These are phyloP conservation scores for Macrosiphum euphorbiae DNA, from an alignment of 2,888 invertebrate species.

Conservation along the genomic window DNA sequence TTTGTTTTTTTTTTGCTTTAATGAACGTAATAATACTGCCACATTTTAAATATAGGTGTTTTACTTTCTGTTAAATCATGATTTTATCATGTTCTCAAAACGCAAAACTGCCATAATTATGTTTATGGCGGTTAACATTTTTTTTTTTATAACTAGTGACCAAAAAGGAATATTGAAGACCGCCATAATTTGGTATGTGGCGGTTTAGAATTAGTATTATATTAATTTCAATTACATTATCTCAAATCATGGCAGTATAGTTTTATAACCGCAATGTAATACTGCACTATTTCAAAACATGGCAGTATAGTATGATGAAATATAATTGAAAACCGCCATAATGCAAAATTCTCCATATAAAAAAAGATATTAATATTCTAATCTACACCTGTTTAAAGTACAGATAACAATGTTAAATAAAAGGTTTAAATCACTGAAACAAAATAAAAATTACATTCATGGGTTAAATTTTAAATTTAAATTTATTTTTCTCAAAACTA, in stretches of 20 bases:
- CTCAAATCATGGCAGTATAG: neutral
- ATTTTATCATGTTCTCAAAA: neutral
- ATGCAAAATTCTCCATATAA: neutral
- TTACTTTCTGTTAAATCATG: neutral
- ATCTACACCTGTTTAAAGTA: neutral
- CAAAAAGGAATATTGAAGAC: neutral
- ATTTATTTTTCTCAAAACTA: constrained; percentile 6
- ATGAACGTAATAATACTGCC: neutral
- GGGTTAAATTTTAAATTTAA: neutral
- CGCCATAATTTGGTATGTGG: neutral
- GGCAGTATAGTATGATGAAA: constrained; percentile 23
- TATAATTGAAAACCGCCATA: constrained; percentile 14
- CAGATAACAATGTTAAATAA: neutral
- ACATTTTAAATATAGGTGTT: neutral
- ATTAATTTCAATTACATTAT: neutral
- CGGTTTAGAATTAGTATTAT: neutral
- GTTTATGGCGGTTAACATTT: neutral
- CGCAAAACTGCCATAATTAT: neutral
- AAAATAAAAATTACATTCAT: neutral
- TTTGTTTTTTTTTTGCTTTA: neutral
- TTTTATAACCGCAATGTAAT: neutral
- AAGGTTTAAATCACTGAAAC: neutral
- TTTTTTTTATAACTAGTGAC: neutral
- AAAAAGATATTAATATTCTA: neutral
- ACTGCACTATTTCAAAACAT: constrained; percentile 19